These are phyloP conservation scores for Drosophila murphyi DNA, from an alignment of 1,140 invertebrate species.

Conservation along the genomic window DNA sequence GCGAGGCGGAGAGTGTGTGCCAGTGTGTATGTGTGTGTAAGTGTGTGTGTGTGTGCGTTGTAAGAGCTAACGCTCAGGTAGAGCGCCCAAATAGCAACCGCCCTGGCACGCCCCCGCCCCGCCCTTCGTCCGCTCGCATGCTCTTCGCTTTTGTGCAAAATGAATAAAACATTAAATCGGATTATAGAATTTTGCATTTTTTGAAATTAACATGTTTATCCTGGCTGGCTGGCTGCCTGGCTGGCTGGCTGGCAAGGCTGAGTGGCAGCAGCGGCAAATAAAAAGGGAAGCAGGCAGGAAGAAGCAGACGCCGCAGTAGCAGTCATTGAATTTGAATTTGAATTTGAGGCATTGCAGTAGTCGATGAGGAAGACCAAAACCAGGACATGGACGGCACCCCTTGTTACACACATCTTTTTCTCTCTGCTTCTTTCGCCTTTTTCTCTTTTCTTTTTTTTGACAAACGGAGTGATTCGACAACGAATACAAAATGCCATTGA, in stretches of 20 bases:
- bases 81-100: constrained; percentile 15
- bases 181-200: constrained; percentile 82
- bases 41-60: constrained; percentile 27
- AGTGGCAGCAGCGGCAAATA: not conserved
- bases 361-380: not conserved
- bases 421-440: not conserved
- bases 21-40: constrained; percentile 20
- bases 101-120: not conserved
- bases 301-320: constrained; percentile 4
- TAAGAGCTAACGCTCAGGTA: constrained; percentile 6
- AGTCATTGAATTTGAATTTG: constrained; percentile 40
- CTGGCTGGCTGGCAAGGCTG: not conserved
- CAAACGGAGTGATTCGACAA: not conserved
- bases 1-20: not conserved
- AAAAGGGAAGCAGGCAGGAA: not conserved
- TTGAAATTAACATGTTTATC: constrained; percentile 80
- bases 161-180: constrained; percentile 82
- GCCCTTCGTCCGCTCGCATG: not conserved
- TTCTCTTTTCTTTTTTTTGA: not conserved
- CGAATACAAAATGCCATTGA: constrained; percentile 18
- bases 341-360: constrained; percentile 52
- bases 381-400: not conserved
- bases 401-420: constrained; percentile 1
- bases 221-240: constrained; percentile 31
- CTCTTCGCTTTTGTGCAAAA: constrained; percentile 57